Base-by-base conservation (phyloP, 2,797 vertebrate genomes). In the Urocyon cinereoargenteus region DNA sequence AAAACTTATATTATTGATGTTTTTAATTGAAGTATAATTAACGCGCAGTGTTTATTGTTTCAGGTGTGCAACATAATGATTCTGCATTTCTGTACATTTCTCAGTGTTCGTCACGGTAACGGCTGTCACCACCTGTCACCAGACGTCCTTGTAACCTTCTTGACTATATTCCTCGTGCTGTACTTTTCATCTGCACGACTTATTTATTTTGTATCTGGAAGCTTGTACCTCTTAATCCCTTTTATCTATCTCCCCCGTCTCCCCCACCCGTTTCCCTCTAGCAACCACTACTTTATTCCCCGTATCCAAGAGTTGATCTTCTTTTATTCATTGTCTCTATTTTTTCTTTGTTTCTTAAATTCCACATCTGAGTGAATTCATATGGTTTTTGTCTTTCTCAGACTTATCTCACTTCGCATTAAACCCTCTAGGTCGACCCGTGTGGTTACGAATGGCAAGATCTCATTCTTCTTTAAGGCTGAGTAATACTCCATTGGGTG, bases 221-320 rank as follows among this genome's bases (percentile, higher is more conserved):
- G 24, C 5, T 14, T 18, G 24, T 49, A 9, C 24, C 34, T 22
- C 68, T 28, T 45, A 15, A 9, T 26, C 45, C 40, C 72, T 24
- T 15, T 5, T 2, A 1, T 45, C 72, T 28, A 0, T 28, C 2
- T 75, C 24, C 1, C 26, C 72, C 40, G 10, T 4, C 40, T n/a
- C 40, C 40, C 24, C 40, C 72, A 2, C 72, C 24, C 72, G 7
- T 49, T 45, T 49, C 14, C 40, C 24, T 75, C 24, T 10, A 16
- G 72, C 21, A 24, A 49, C 40, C 72, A 5, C 24, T 10, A 16
- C 1, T 16, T 75, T 16, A 16, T 18, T 49, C 72, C 24, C 26
- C 28, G 40, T 18, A 1, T 8, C 49, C 72, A 49, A 49, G 26
- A 28, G 40, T 28, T 18, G 49, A 16, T 75, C 72, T 49, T 49